These are phyloP conservation scores for Propithecus coquereli DNA, from an alignment of 2,113 vertebrate genomes.

Conservation along the genomic window DNA sequence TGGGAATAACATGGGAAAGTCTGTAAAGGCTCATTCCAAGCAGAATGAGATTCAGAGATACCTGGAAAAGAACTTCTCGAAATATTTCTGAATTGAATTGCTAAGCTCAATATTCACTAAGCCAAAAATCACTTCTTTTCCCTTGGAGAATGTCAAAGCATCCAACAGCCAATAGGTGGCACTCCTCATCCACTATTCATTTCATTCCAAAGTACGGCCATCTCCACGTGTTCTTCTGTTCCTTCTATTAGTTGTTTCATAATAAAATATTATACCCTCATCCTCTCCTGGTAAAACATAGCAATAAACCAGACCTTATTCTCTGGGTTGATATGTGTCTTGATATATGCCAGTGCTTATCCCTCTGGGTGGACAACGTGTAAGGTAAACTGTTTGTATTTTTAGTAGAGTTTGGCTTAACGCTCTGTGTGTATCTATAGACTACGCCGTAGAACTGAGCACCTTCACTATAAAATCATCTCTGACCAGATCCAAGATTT, in stretches of 20 bases:
- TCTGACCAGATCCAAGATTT: constrained; percentile 52
- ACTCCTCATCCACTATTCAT: constrained; percentile 71
- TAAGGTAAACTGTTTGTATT: neutral
- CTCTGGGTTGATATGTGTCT: constrained; percentile 34
- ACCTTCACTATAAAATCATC: constrained; percentile 32
- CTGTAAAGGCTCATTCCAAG: neutral
- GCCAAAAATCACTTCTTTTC: neutral
- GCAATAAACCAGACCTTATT: constrained; percentile 41
- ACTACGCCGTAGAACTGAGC: fast-evolving
- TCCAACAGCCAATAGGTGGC: constrained; percentile 82
- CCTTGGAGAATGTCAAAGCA: neutral
- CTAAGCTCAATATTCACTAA: neutral
- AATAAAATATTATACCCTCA: constrained; percentile 60
- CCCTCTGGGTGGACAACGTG: neutral
- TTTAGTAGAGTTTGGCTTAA: neutral
- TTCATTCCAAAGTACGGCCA: fast-evolving
- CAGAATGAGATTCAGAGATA: neutral
- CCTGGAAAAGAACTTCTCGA: neutral
- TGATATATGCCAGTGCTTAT: constrained; percentile 17
- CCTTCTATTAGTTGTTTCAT: constrained; percentile 57
- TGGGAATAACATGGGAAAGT: neutral
- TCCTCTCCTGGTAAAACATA: constrained; percentile 59
- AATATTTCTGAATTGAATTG: neutral
- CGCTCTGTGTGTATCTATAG: neutral
- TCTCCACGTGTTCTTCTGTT: neutral